Evolutionary conservation across 2,888 invertebrate species (phyloP), one percentile per base, ranked within the genome.

Genomic region (Plagiodera versicolora): DNA sequence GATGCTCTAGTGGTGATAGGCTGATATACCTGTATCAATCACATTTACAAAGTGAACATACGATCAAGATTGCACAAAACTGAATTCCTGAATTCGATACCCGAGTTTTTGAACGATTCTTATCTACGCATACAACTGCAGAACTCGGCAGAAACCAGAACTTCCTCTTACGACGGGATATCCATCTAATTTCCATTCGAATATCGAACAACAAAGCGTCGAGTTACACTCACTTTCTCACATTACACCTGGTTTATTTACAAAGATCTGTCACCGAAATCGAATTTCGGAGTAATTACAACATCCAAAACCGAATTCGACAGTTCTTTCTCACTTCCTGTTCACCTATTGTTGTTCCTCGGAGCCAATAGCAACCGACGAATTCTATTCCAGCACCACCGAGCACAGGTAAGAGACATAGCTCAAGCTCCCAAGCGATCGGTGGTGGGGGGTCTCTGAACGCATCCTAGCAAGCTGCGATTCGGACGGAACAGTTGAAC

Each of bases 141-240:
- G 32, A 56, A 45, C 30, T 28, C 28, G 18, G 35, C 35, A 30
- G n/a, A 57, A 64, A 61, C 46, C 54, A 44, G 50, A 45, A 63
- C 54, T 65, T 61, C 63, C 60, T 56, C 28, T 24, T 24, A 35
- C 52, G 14, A 47, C 56, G 70, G 73, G 73, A 74, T 60, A 74
- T 73, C 69, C 68, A 62, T 62, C 71, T 70, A 72, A 74, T 74
- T 73, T 72, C 54, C 66, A 70, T 71, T 35, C 70, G 24, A 53
- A 56, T 56, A 58, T 56, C 28, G 56, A 72, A 70, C 72, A 71
- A 64, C 72, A 71, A 64, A 68, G 73, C 69, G 63, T 75, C 74
- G 65, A 68, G 68, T 74, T 73, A 57, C 63, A 39, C 50, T 9
- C 56, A 58, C 58, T 64, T 48, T 64, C 60, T 58, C 61, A 28